Evolutionary conservation across 2,113 vertebrate genomes (phyloP), one percentile per base, ranked within the genome.

Genomic region (Archocentrus centrarchus): DNA sequence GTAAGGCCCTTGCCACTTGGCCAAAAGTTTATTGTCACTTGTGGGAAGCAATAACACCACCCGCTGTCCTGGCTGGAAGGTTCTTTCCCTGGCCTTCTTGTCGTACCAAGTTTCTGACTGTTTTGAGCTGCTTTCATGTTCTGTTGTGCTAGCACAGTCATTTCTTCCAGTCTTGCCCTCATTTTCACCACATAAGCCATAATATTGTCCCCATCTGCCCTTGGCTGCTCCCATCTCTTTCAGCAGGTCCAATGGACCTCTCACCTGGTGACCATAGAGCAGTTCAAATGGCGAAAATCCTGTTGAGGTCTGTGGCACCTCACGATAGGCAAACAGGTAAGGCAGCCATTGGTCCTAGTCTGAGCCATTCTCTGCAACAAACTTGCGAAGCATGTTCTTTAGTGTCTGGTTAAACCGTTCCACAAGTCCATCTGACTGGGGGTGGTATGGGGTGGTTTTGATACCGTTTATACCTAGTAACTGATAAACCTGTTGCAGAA

Each of bases 361-460:
- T 41, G 2, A 41, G 62, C 62, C 37, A 24, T 11, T 64, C 22
- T 41, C 62, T 64, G 62, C 15, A 14, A 64, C 11, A 64, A 64
- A 41, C 41, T 41, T 41, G 62, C 0, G 1, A 6, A 41, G 62
- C 0, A 64, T 0, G 1, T 41, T 3, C 39, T 63, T 63, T 63
- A 64, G 20, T 41, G 62, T 14, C 35, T 64, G 62, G 62, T 41
- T 64, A 64, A 64, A 64, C 13, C 20, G n/a, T 18, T 64, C 35
- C 20, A 64, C 62, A 35, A 64, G 20, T 64, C 1, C 62, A 41
- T 41, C 20, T 39, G 35, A 64, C 11, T 64, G 20, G 62, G 0
- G 35, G 62, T 64, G 20, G 20, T 39, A 63, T 39, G 0, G 61
- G 61, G 1, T 64, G 2, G 35, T 41, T 64, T 64, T 14, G 39